Percentiles rank a stretch among this genome's conserved stretches.
Evolutionary conservation across 1,140 invertebrate species (phyloP).

Genomic region (Trachymyrmex cornetzi): DNA sequence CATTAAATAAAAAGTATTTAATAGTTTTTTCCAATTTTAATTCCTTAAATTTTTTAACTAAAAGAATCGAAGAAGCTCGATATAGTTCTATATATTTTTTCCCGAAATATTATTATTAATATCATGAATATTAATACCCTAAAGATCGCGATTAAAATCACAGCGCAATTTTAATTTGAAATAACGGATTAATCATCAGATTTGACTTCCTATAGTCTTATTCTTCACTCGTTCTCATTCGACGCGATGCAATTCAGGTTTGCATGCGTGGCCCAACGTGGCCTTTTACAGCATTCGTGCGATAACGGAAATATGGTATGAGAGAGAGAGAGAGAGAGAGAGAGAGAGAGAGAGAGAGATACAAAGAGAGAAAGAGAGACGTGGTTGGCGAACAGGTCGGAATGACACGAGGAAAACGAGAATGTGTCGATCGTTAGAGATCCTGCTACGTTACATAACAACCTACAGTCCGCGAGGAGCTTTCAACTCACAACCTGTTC

Average conservation of each 20-base stretch:
- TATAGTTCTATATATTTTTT: neutral
- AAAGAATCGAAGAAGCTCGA: neutral
- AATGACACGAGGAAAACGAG: constrained; percentile 48
- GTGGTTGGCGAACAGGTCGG: constrained; percentile 4
- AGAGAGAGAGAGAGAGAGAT: no score
- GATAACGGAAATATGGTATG: constrained; percentile 31
- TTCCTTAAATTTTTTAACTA: neutral
- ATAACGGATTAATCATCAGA: neutral
- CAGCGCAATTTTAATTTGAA: neutral
- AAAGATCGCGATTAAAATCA: neutral
- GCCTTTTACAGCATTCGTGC: constrained; percentile 7
- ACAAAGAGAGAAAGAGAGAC: constrained; percentile 12
- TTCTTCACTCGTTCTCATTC: neutral
- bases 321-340: neutral
- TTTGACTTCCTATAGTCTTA: neutral
- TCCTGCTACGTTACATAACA: constrained; percentile 71
- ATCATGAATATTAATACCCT: neutral
- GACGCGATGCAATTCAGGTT: neutral
- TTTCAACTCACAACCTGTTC: constrained; percentile 59
- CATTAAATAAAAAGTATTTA: neutral
- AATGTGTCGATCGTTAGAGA: constrained; percentile 40
- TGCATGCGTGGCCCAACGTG: neutral
- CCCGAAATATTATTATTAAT: neutral
- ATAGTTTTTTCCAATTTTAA: neutral
- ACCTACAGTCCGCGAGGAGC: constrained; percentile 65